Percentiles rank a stretch among this genome's conserved stretches.
phyloP scores from a whole-genome alignment of 2,797 vertebrate genomes.

The Eulemur albifrons region DNA sequence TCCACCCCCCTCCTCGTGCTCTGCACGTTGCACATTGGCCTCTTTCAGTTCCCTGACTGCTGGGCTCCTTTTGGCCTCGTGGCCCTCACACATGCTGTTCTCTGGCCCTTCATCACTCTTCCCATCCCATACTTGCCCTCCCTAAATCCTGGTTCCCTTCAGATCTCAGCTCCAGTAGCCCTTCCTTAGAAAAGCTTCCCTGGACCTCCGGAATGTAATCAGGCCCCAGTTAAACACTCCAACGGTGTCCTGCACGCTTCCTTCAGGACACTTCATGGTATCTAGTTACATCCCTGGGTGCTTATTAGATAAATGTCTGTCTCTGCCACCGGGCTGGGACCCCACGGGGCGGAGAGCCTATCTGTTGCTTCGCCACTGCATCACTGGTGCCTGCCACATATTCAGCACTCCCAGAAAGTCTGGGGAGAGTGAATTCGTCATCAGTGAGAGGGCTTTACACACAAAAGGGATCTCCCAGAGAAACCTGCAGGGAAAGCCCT shows the following conservation, averaged over 20 bases:
- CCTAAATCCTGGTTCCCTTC: not conserved
- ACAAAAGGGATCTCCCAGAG: not conserved
- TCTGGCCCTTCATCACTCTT: not conserved
- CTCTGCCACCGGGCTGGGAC: not conserved
- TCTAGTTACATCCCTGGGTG: not conserved
- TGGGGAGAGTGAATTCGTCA: not conserved
- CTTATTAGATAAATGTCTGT: not conserved
- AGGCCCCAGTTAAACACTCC: not conserved
- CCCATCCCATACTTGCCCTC: not conserved
- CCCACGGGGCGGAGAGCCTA: not conserved
- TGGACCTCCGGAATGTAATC: not conserved
- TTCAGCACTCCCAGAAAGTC: not conserved
- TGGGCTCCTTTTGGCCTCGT: not conserved
- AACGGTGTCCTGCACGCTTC: not conserved
- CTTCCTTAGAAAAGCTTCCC: not conserved
- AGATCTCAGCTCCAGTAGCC: not conserved
- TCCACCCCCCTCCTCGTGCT: not conserved
- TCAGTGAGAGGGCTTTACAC: not conserved
- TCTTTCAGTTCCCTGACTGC: not conserved
- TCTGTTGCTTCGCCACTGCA: not conserved
- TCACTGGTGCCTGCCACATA: not conserved
- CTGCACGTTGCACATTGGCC: accelerated
- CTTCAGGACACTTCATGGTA: not conserved
- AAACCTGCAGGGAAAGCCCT: not conserved
- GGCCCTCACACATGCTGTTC: not conserved